Conservation (phyloP, 2,888 invertebrate species). For the Ophonus ardosiacus region DNA sequence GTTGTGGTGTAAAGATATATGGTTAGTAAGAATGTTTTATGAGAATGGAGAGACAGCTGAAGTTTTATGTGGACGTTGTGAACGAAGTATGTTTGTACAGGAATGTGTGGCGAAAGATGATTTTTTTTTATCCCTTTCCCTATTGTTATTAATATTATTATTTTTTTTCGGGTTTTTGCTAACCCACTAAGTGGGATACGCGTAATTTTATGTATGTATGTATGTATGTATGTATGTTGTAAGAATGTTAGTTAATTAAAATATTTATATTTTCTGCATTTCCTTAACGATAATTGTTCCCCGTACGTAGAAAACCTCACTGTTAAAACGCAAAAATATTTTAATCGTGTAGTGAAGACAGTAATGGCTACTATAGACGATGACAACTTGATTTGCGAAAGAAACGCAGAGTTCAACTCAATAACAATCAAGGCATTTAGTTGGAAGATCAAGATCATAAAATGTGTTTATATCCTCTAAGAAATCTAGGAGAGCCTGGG, state of each 20-base stretch:
- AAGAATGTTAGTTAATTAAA: not conserved
- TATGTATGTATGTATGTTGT: too few species aligned
- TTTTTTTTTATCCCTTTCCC: too few species aligned
- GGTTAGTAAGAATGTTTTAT: too few species aligned
- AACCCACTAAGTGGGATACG: too few species aligned
- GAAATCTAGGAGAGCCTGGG: not conserved
- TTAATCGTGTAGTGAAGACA: conserved; percentile 8
- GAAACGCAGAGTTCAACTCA: conserved; percentile 4
- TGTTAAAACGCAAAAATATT: conserved; percentile 39
- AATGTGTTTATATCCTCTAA: conserved; percentile 12
- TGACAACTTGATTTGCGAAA: conserved; percentile 44
- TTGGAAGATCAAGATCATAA: conserved; percentile 20
- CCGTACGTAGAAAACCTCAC: not conserved
- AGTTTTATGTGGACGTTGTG: too few species aligned
- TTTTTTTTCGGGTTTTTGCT: too few species aligned
- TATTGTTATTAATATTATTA: too few species aligned
- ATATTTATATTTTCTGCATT: not conserved
- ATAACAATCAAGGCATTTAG: conserved; percentile 45
- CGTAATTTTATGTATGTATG: too few species aligned
- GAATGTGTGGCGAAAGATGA: too few species aligned
- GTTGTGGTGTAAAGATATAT: too few species aligned
- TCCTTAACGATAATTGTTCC: not conserved
- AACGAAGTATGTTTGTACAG: too few species aligned
- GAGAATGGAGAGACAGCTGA: too few species aligned
- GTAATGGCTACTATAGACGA: not conserved